phyloP scores from a whole-genome alignment of 2,113 vertebrate species.

The Xerus inauris region DNA sequence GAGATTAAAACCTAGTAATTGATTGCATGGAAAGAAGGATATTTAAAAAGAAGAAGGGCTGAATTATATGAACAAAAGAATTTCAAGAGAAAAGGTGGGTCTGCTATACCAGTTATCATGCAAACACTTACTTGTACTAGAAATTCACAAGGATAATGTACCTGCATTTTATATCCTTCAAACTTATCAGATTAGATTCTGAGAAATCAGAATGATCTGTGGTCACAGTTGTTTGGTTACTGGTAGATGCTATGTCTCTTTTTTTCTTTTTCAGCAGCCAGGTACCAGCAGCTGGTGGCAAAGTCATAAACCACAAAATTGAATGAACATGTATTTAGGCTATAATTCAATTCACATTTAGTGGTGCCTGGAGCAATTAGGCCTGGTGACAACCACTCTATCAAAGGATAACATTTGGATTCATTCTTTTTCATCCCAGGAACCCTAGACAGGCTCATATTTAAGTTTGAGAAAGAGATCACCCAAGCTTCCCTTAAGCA shows the following conservation, averaged over 20 bases:
- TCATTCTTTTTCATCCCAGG: background rate
- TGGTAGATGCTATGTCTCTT: background rate
- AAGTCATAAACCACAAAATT: slow-evolving; percentile 10
- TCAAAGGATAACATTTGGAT: background rate
- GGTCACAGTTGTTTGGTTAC: background rate
- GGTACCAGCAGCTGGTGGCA: background rate
- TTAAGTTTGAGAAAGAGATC: background rate
- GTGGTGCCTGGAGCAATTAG: background rate
- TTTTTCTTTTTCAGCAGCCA: background rate
- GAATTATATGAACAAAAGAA: background rate
- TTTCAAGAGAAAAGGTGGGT: background rate
- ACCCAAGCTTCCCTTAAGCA: background rate
- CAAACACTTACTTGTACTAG: background rate
- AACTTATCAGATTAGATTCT: background rate
- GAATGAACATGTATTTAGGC: slow-evolving; percentile 25
- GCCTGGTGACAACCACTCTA: background rate
- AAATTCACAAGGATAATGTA: background rate
- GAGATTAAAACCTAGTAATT: background rate
- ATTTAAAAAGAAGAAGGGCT: background rate
- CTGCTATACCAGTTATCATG: background rate
- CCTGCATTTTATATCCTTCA: background rate
- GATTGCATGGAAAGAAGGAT: background rate
- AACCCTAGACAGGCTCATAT: background rate
- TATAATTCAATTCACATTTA: background rate
- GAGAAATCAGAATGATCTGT: slow-evolving; percentile 31